Conservation (phyloP, 2,888 invertebrate genomes). For the Rhagonycha fulva region DNA sequence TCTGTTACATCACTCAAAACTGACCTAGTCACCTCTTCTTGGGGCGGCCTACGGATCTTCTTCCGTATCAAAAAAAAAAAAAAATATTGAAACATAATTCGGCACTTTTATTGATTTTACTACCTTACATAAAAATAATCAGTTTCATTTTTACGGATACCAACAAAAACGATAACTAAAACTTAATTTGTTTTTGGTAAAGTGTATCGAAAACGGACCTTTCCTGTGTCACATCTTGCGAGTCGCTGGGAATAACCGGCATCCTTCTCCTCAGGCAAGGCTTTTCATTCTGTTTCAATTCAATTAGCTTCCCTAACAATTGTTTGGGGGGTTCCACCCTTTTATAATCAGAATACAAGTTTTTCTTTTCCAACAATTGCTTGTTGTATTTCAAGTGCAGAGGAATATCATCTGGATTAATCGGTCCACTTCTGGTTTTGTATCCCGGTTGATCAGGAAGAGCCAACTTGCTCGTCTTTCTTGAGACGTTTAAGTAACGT, state of each 20-base stretch:
- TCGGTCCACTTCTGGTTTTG: slow-evolving; percentile 42
- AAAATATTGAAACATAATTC: no score
- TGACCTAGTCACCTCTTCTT: no score
- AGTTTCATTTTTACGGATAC: neutral
- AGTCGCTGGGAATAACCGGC: neutral
- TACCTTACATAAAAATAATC: neutral
- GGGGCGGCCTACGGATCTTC: no score
- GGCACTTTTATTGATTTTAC: neutral
- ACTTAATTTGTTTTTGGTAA: slow-evolving; percentile 15
- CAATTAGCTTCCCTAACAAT: slow-evolving; percentile 42
- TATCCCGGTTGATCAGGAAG: slow-evolving; percentile 19
- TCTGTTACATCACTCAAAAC: no score
- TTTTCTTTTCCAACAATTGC: slow-evolving; percentile 46
- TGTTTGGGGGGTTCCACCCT: slow-evolving; percentile 45
- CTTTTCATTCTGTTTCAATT: slow-evolving; percentile 40
- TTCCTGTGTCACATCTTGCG: neutral
- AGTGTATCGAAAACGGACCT: slow-evolving; percentile 17
- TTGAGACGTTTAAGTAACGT: slow-evolving; percentile 29
- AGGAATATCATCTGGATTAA: slow-evolving; percentile 42
- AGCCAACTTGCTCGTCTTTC: slow-evolving; percentile 7
- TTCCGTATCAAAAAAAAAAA: no score
- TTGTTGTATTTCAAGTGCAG: slow-evolving; percentile 42
- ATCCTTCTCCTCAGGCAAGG: slow-evolving; percentile 26
- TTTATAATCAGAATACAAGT: slow-evolving; percentile 46
- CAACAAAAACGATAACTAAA: slow-evolving; percentile 1